Percentiles rank a stretch among this genome's conserved stretches.
These are phyloP conservation scores for Tapirus indicus DNA, from an alignment of 2,797 vertebrate genomes.

Conservation along the genomic window DNA sequence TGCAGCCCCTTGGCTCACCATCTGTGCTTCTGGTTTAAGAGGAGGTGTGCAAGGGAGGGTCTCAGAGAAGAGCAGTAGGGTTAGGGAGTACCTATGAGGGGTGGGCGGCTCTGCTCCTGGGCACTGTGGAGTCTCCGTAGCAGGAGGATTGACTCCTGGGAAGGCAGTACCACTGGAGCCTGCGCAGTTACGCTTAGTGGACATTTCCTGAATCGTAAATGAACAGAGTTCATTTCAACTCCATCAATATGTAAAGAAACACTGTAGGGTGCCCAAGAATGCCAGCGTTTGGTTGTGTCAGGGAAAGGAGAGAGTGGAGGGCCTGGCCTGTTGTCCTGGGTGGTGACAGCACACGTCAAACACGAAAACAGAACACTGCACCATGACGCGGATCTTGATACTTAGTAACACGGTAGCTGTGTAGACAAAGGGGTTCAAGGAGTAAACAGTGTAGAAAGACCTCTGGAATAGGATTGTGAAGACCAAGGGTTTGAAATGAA, in stretches of 20 bases:
- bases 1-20: neutral
- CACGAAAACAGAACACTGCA: fast-evolving
- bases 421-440: neutral
- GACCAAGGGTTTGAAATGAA: neutral
- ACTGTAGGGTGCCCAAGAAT: fast-evolving
- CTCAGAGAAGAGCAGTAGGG: neutral
- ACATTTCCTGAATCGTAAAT: neutral
- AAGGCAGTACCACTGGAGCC: neutral
- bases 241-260: too few species aligned
- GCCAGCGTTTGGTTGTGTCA: neutral
- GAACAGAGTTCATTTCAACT: too few species aligned
- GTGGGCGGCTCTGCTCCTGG: neutral
- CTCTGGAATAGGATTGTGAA: neutral
- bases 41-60: neutral
- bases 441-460: neutral
- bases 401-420: too few species aligned
- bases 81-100: too few species aligned
- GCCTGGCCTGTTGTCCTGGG: neutral
- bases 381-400: neutral
- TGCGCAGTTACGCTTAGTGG: neutral
- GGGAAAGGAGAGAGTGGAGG: too few species aligned
- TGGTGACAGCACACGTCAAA: fast-evolving
- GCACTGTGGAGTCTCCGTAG: neutral
- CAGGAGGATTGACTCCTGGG: neutral
- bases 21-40: neutral